A percentile compares a stretch with the other conserved stretches of the same genome.
phyloP scores from a whole-genome alignment of 2,113 vertebrate genomes.

The Piprites chloris region DNA sequence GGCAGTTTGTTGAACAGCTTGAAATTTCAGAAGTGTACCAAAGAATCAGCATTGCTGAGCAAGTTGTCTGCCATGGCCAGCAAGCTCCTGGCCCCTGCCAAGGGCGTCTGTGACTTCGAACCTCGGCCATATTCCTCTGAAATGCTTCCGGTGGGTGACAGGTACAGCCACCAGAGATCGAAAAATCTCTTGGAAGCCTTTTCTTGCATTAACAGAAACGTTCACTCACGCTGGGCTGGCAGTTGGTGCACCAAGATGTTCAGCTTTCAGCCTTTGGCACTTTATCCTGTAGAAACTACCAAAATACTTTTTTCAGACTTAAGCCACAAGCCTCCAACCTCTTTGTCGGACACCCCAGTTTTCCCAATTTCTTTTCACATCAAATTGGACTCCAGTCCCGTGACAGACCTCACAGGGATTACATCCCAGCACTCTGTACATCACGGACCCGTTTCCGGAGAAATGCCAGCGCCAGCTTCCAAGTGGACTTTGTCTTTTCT shows the following conservation, averaged over 20 bases:
- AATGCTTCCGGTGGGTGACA: constrained; percentile 53
- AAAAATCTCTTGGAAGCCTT: constrained; percentile 69
- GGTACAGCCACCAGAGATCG: constrained; percentile 40
- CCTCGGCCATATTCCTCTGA: constrained; percentile 34
- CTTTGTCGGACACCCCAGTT: constrained; percentile 11
- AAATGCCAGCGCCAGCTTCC: constrained; percentile 7
- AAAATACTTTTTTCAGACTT: constrained; percentile 47
- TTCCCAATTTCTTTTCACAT: constrained; percentile 67
- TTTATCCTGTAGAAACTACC: constrained; percentile 64
- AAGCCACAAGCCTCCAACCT: constrained; percentile 37
- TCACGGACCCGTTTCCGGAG: background rate
- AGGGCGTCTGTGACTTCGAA: background rate
- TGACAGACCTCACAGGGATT: constrained; percentile 31
- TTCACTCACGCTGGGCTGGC: constrained; percentile 57
- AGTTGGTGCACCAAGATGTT: constrained; percentile 58
- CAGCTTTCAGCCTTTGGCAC: constrained; percentile 61
- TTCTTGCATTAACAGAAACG: constrained; percentile 57
- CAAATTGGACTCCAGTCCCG: constrained; percentile 36
- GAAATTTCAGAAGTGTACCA: constrained; percentile 63
- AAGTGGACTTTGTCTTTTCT: constrained; percentile 74
- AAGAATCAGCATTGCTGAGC: constrained; percentile 69
- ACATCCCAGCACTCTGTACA: constrained; percentile 42
- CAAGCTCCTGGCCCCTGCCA: constrained; percentile 50
- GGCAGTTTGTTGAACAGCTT: constrained; percentile 38
- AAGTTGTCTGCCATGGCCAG: constrained; percentile 71